Evolutionary conservation across 2,888 invertebrate species (phyloP).

Genomic region (Volucella inanis): DNA sequence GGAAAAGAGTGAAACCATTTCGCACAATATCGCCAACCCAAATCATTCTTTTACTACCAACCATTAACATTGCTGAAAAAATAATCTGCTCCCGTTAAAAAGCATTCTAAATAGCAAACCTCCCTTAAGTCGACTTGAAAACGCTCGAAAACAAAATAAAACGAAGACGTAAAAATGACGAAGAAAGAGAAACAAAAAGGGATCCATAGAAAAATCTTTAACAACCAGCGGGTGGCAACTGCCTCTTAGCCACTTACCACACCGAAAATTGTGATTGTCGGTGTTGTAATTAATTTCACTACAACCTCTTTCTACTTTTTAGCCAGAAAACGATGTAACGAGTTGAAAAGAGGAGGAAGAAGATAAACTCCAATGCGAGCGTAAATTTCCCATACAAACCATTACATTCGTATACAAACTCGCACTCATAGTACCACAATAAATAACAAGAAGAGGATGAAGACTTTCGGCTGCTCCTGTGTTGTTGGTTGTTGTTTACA

Average conservation of each 20-base stretch:
- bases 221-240: constrained; percentile 23
- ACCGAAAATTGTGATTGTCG: constrained; percentile 70
- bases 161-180: neutral
- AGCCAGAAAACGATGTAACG: constrained; percentile 25
- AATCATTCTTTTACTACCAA: constrained; percentile 33
- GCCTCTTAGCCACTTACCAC: constrained; percentile 62
- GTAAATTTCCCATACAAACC: constrained; percentile 43
- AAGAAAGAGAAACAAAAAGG: neutral
- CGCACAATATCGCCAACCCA: constrained; percentile 9
- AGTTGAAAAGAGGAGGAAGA: constrained; percentile 33
- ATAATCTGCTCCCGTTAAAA: constrained; percentile 20
- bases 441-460: constrained; percentile 56
- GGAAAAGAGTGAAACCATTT: neutral
- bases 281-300: constrained; percentile 67
- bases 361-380: constrained; percentile 57
- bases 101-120: constrained; percentile 11
- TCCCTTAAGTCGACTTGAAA: constrained; percentile 2
- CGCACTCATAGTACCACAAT: constrained; percentile 49
- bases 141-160: neutral
- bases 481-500: constrained; percentile 57
- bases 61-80: constrained; percentile 28
- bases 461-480: constrained; percentile 32
- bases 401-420: too few species aligned
- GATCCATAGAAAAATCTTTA: constrained; percentile 19
- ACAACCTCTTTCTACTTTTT: constrained; percentile 17